Conservation (phyloP, 2,888 invertebrate species). For the Andrena haemorrhoa region DNA sequence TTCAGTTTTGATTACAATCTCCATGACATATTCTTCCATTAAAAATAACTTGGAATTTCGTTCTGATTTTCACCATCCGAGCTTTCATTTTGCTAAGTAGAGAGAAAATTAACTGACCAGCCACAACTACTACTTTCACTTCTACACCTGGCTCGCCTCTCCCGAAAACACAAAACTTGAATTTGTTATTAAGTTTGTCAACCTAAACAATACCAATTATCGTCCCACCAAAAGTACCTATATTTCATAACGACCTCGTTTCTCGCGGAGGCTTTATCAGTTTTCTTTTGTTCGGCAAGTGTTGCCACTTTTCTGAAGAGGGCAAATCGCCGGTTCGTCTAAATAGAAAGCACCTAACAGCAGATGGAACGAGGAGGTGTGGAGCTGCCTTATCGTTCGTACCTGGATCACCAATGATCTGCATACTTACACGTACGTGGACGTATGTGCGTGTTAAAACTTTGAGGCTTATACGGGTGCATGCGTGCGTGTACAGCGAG, state of each 20-base stretch:
- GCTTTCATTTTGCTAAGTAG: too few species aligned
- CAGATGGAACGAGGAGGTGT: slow-evolving; percentile 25
- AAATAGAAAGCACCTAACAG: slow-evolving; percentile 43
- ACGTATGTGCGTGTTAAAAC: slow-evolving; percentile 54
- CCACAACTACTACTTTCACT: too few species aligned
- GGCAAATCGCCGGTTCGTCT: slow-evolving; percentile 19
- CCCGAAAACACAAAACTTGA: too few species aligned
- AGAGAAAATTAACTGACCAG: too few species aligned
- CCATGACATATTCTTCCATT: too few species aligned
- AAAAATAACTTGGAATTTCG: too few species aligned
- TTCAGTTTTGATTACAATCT: too few species aligned
- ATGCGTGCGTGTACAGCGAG: slow-evolving; percentile 30
- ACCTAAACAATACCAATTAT: background rate
- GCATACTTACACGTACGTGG: slow-evolving; percentile 56
- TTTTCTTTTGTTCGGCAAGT: background rate
- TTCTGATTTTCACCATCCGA: too few species aligned
- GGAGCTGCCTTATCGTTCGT: slow-evolving; percentile 43
- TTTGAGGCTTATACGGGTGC: slow-evolving; percentile 36
- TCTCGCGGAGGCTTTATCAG: background rate
- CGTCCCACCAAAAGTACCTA: background rate
- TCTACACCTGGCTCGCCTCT: too few species aligned
- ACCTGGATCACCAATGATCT: slow-evolving; percentile 47
- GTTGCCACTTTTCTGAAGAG: background rate
- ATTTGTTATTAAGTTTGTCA: background rate
- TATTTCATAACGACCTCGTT: background rate